Conservation (phyloP, 2,888 invertebrate species). For the Drosophila acutilabella region DNA sequence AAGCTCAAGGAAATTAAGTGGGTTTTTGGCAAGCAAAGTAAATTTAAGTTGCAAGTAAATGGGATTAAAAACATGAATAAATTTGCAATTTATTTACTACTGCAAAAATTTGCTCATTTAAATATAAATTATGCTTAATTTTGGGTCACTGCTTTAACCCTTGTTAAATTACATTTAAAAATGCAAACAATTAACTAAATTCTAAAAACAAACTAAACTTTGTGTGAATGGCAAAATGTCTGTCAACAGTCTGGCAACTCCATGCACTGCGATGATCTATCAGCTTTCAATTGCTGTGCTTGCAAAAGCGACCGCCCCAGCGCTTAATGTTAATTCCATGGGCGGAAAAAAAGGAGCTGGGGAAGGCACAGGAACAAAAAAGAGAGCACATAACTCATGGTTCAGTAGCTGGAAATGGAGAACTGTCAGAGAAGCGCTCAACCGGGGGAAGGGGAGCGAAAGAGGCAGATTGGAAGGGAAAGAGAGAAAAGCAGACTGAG, state of each 20-base stretch:
- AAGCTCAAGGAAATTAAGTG: too few relatives aligned
- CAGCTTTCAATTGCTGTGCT: conserved; percentile 35
- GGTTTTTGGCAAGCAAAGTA: too few relatives aligned
- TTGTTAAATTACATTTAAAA: too few relatives aligned
- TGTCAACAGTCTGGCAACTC: conserved; percentile 2
- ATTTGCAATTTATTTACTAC: not conserved
- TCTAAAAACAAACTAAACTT: not conserved
- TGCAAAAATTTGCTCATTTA: not conserved
- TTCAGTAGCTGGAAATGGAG: conserved; percentile 3
- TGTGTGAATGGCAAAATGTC: conserved; percentile 20
- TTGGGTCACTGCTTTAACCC: too few relatives aligned
- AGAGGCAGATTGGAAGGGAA: not conserved
- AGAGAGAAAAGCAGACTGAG: not conserved
- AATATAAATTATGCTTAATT: too few relatives aligned
- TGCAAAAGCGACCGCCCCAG: conserved; percentile 52
- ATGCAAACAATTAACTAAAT: not conserved
- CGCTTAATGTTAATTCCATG: conserved; percentile 64
- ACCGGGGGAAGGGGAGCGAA: too few relatives aligned
- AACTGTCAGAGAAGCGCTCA: conserved; percentile 5
- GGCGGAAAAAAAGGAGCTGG: conserved; percentile 32
- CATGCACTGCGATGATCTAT: conserved; percentile 13
- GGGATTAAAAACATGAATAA: not conserved
- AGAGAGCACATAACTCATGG: conserved; percentile 67
- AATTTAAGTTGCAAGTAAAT: not conserved
- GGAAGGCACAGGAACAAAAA: conserved; percentile 17